A percentile compares a stretch with the other conserved stretches of the same genome.
Conservation (phyloP, 2,797 vertebrate genomes). For the Hyperoplus lanceolatus region DNA sequence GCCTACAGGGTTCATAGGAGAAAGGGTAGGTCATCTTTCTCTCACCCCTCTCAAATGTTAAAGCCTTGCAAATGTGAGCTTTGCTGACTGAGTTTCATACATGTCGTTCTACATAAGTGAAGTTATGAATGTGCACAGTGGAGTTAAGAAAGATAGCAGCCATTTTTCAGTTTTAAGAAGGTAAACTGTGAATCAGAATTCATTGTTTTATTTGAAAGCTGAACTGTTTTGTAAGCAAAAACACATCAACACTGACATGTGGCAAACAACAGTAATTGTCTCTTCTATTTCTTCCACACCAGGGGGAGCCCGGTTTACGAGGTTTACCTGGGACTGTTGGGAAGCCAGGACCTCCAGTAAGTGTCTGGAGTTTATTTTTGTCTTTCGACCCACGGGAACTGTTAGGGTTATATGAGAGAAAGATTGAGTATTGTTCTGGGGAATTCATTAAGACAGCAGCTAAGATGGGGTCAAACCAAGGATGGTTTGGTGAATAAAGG, state of each 20-base stretch:
- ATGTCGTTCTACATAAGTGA: not conserved
- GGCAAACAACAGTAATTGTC: not conserved
- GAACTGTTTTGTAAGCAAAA: no score
- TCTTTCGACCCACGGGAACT: not conserved
- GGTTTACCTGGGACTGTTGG: slow-evolving; percentile 85
- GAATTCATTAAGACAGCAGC: slow-evolving; percentile 41
- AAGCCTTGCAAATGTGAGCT: not conserved
- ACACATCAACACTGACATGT: not conserved
- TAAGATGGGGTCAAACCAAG: slow-evolving; percentile 40
- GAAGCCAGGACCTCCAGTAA: slow-evolving; percentile 88
- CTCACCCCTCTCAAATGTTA: not conserved
- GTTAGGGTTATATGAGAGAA: not conserved
- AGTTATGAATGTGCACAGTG: no score
- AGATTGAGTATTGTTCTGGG: slow-evolving; percentile 19
- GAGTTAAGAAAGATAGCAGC: not conserved
- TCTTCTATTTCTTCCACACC: slow-evolving; percentile 8
- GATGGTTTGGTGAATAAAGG: slow-evolving; percentile 30
- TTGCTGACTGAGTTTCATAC: not conserved
- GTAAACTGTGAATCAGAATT: not conserved
- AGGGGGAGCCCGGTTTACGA: slow-evolving; percentile 87
- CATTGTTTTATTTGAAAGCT: no score
- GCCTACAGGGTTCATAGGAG: slow-evolving; percentile 83
- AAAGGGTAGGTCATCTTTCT: slow-evolving; percentile 79
- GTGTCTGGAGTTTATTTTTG: slow-evolving; percentile 37
- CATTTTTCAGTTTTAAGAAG: not conserved